Evolutionary conservation across 2,797 vertebrate species (phyloP).

Genomic region (Characodon lateralis): DNA sequence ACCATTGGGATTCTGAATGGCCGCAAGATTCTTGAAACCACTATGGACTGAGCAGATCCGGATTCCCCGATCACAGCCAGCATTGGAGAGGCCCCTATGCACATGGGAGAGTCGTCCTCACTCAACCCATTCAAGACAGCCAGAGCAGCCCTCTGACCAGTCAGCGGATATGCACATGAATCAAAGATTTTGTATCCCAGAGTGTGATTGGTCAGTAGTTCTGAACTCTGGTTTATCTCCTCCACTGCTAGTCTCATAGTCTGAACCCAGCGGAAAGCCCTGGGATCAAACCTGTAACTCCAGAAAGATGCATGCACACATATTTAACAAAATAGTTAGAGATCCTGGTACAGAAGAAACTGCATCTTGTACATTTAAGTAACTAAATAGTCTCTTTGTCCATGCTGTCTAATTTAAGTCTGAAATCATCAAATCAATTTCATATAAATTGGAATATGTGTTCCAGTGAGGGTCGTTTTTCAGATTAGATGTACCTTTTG

Average conservation of each 20-base stretch:
- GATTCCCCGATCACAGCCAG: constrained; percentile 80
- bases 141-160: constrained; percentile 77
- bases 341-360: neutral
- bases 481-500: too few relatives aligned
- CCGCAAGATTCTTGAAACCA: constrained; percentile 77
- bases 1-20: constrained; percentile 82
- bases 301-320: constrained; percentile 6
- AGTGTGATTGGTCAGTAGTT: constrained; percentile 72
- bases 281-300: constrained; percentile 77
- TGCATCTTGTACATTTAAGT: neutral
- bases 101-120: constrained; percentile 59
- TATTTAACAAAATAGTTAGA: constrained; percentile 9
- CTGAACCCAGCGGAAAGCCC: constrained; percentile 80
- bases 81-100: constrained; percentile 65
- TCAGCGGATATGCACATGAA: constrained; percentile 80
- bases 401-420: neutral
- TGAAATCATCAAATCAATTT: neutral
- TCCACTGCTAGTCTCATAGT: constrained; percentile 80
- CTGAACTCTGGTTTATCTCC: constrained; percentile 73
- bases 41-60: constrained; percentile 81
- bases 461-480: too few relatives aligned
- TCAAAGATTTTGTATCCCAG: constrained; percentile 83
- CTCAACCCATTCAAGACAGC: constrained; percentile 70
- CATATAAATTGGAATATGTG: too few relatives aligned
- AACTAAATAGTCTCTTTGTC: neutral